A percentile compares a stretch with the other conserved stretches of the same genome.
Conservation (phyloP, 1,140 invertebrate genomes). For the Apolygus lucorum region DNA sequence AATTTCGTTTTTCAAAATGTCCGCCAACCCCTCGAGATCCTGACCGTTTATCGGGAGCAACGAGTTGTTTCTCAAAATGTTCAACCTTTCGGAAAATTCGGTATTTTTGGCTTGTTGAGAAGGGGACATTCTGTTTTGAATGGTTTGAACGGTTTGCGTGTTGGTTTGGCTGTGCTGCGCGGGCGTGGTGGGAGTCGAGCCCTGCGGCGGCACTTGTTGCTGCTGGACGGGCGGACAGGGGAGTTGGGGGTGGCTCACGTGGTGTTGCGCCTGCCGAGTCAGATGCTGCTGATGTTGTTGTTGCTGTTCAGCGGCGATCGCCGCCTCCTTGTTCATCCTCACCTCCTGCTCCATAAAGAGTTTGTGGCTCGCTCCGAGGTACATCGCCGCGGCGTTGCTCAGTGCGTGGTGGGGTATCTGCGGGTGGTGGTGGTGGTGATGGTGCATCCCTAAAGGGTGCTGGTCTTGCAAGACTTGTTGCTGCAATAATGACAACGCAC, state of each 20-base stretch:
- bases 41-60: constrained; percentile 55
- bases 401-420: constrained; percentile 46
- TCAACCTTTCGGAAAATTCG: constrained; percentile 52
- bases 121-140: constrained; percentile 44
- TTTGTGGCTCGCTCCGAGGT: constrained; percentile 59
- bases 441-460: constrained; percentile 30
- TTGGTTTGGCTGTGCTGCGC: constrained; percentile 18
- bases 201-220: constrained; percentile 36
- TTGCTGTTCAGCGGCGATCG: constrained; percentile 42
- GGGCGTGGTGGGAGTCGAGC: constrained; percentile 37
- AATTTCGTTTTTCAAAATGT: constrained; percentile 82
- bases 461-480: constrained; percentile 37
- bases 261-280: constrained; percentile 37
- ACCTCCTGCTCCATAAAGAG: constrained; percentile 67
- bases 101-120: constrained; percentile 35
- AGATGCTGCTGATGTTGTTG: constrained; percentile 41
- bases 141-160: constrained; percentile 33
- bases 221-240: constrained; percentile 20
- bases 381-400: constrained; percentile 63
- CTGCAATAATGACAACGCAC: constrained; percentile 34
- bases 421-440: constrained; percentile 40
- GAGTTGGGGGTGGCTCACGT: constrained; percentile 34
- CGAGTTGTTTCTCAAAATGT: constrained; percentile 52
- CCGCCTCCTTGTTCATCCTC: constrained; percentile 56
- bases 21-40: constrained; percentile 77